Percentiles rank a stretch among this genome's conserved stretches.
phyloP scores from a whole-genome alignment of 2,888 invertebrate genomes.

The Busseola fusca region DNA sequence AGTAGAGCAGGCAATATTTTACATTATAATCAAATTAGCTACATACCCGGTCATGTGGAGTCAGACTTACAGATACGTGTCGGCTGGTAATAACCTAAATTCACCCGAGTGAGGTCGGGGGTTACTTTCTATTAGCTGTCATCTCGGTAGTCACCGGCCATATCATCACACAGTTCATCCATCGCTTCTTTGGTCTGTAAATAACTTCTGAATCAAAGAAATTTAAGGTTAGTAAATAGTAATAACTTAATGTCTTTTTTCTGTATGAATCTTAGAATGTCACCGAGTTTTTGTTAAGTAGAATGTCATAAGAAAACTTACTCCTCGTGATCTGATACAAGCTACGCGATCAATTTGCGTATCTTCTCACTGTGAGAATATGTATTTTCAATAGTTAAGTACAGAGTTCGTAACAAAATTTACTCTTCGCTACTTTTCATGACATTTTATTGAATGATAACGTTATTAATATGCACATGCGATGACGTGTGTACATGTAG shows the following conservation, averaged over 20 bases:
- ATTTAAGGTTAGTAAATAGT: too few relatives aligned
- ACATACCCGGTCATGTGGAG: background rate
- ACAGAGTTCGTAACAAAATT: background rate
- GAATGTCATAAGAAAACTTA: background rate
- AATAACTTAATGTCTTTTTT: too few relatives aligned
- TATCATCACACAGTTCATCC: too few relatives aligned
- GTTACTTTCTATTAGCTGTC: too few relatives aligned
- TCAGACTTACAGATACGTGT: background rate
- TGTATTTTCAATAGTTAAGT: background rate
- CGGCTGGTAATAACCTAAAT: background rate
- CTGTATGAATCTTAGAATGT: background rate
- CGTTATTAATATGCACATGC: constrained; percentile 11
- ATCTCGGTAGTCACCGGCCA: too few relatives aligned
- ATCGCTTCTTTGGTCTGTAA: too few relatives aligned
- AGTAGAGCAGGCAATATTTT: background rate
- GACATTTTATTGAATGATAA: constrained; percentile 1
- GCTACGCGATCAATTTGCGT: background rate
- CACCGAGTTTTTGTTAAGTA: background rate
- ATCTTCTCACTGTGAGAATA: too few relatives aligned
- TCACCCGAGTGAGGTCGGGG: background rate
- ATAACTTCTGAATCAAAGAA: too few relatives aligned
- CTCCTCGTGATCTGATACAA: background rate
- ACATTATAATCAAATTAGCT: background rate
- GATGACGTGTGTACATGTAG: constrained; percentile 1
- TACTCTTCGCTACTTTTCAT: background rate